Conservation (phyloP, 2,888 invertebrate genomes). For the Barypeithes pellucidus region DNA sequence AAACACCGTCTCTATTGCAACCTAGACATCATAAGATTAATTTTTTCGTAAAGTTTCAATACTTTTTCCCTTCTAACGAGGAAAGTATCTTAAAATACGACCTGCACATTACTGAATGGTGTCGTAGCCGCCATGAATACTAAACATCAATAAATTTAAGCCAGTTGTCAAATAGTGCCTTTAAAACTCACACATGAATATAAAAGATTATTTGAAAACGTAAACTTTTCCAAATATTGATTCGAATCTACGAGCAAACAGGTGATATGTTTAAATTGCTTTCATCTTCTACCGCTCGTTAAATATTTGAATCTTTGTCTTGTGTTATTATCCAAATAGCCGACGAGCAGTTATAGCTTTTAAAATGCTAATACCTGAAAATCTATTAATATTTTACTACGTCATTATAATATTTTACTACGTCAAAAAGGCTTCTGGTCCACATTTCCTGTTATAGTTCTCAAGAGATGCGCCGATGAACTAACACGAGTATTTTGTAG, state of each 20-base stretch:
- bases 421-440: too few relatives aligned
- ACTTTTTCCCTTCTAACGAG: background rate
- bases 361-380: slow-evolving; percentile 42
- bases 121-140: slow-evolving; percentile 13
- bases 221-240: slow-evolving; percentile 48
- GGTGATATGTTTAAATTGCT: slow-evolving; percentile 49
- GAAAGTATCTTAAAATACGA: background rate
- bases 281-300: slow-evolving; percentile 44
- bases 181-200: slow-evolving; percentile 7
- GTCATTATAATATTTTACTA: slow-evolving; percentile 10
- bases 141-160: slow-evolving; percentile 26
- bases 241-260: slow-evolving; percentile 34
- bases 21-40: too few relatives aligned
- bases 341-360: slow-evolving; percentile 42
- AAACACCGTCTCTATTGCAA: too few relatives aligned
- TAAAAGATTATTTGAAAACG: slow-evolving; percentile 43
- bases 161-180: slow-evolving; percentile 16
- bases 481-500: too few relatives aligned
- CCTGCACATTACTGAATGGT: background rate
- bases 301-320: slow-evolving; percentile 41
- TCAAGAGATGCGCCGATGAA: too few relatives aligned
- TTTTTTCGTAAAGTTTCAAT: too few relatives aligned
- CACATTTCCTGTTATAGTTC: too few relatives aligned
- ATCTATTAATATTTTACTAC: slow-evolving; percentile 1
- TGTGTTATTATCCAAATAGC: slow-evolving; percentile 33